Base-by-base conservation (phyloP, 2,888 invertebrate species). In the Oithona nana region DNA sequence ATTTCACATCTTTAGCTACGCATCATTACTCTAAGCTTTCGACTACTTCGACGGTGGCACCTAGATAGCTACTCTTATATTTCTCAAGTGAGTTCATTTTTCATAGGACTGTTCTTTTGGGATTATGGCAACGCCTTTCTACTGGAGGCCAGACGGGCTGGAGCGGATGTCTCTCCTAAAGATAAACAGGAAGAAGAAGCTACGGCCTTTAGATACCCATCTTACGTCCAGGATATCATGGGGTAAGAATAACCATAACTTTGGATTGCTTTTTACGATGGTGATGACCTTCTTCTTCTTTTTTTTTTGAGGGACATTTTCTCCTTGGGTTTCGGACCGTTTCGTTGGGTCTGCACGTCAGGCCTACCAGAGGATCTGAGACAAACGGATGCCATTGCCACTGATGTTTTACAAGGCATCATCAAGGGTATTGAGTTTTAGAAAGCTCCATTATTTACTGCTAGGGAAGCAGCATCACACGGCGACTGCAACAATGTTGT, bases 101-200 rank as follows among this genome's bases (percentile, higher is more conserved):
- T 28, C 26, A n/a, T 31, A 59, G 59, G 59, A 24, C 26, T 59
- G n/a, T 73, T 73, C 67, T 81, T 81, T 71, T 81, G 78, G 78
- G 80, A 81, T 69, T 81, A 81, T 69, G 80, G 80, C 24, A 81
- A 81, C 69, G 80, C 80, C 1, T 81, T 80, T 68, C 71, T 81
- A 24, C 71, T 81, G 63, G 80, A 81, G 69, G 78, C 80, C 3
- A 71, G 74, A 57, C 68, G 79, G 64, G 79, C 80, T 50, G 76
- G 77, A 8, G 79, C 78, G 3, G 73, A 77, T 64, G 75, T 78
- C 3, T 70, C 72, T 28, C 62, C 39, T 50, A 49, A 61, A 48
- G 29, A 22, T 13, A 68, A 70, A 11, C 67, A 68, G 22, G 69
- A 71, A 30, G 49, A n/a, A 6, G 20, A 8, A 4, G 48, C 50